Percentiles rank a stretch among this genome's conserved stretches.
Conservation (phyloP, 2,888 invertebrate species). For the Zootermopsis nevadensis region DNA sequence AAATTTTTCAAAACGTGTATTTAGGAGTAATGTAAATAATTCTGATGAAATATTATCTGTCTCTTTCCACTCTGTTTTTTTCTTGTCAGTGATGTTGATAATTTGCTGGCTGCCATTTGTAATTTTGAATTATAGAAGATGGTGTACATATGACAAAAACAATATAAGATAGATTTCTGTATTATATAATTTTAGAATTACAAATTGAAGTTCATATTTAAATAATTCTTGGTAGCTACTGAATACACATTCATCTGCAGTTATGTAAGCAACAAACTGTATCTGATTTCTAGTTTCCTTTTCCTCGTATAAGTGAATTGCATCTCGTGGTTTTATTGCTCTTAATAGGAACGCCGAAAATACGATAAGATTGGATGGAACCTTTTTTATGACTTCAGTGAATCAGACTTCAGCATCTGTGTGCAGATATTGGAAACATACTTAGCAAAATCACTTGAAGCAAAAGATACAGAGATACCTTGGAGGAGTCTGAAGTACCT, state of each 20-base stretch:
- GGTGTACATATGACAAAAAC: no score
- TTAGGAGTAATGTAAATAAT: no score
- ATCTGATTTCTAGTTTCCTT: background rate
- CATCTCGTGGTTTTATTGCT: constrained; percentile 1
- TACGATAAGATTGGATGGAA: constrained; percentile 97
- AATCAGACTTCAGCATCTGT: constrained; percentile 92
- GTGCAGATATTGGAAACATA: constrained; percentile 87
- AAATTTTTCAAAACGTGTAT: no score
- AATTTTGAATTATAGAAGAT: no score
- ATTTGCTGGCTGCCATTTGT: no score
- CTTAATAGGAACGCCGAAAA: constrained; percentile 82
- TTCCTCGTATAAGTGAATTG: background rate
- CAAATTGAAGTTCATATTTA: no score
- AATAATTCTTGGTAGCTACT: no score
- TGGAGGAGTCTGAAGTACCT: constrained; percentile 93
- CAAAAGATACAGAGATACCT: constrained; percentile 76
- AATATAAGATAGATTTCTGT: no score
- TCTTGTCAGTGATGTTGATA: no score
- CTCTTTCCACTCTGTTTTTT: no score
- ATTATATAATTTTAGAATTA: no score
- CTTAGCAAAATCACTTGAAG: constrained; percentile 74
- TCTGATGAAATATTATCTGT: no score
- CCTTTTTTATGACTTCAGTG: constrained; percentile 92
- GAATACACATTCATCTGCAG: background rate
- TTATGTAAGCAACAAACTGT: background rate